These are phyloP conservation scores for Pterocles orientalis DNA, from an alignment of 2,113 vertebrate genomes.

Conservation along the genomic window DNA sequence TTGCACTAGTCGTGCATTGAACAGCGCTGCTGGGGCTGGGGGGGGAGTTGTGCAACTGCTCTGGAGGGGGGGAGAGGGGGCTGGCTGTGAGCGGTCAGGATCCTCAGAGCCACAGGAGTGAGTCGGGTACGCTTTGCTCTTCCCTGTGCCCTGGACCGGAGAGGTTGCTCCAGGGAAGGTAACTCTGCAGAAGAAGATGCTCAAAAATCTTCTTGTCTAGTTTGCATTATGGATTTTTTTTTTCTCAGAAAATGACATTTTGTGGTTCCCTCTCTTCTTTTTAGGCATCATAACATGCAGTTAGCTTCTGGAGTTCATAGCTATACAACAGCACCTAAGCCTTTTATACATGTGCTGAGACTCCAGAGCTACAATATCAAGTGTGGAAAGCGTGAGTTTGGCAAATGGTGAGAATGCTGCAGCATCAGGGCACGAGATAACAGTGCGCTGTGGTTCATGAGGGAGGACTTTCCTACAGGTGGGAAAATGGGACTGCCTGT, in stretches of 20 bases:
- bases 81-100: not conserved
- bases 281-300: not conserved
- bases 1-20: fast-evolving
- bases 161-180: not conserved
- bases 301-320: not conserved
- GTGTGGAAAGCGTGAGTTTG: not conserved
- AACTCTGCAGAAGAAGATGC: not conserved
- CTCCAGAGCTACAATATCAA: not conserved
- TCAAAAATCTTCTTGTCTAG: not conserved
- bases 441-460: not conserved
- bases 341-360: not conserved
- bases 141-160: fast-evolving
- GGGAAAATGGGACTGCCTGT: fast-evolving
- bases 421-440: fast-evolving
- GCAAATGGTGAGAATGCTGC: fast-evolving
- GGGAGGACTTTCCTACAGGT: not conserved
- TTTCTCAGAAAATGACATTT: not conserved
- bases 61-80: not conserved
- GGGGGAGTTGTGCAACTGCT: too few relatives aligned
- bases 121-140: fast-evolving
- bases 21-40: not conserved
- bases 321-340: not conserved
- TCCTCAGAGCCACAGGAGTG: fast-evolving
- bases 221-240: not conserved
- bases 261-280: not conserved